A percentile compares a stretch with the other conserved stretches of the same genome.
These are phyloP conservation scores for Pangasianodon gigas DNA, from an alignment of 2,113 vertebrate genomes.

Conservation along the genomic window DNA sequence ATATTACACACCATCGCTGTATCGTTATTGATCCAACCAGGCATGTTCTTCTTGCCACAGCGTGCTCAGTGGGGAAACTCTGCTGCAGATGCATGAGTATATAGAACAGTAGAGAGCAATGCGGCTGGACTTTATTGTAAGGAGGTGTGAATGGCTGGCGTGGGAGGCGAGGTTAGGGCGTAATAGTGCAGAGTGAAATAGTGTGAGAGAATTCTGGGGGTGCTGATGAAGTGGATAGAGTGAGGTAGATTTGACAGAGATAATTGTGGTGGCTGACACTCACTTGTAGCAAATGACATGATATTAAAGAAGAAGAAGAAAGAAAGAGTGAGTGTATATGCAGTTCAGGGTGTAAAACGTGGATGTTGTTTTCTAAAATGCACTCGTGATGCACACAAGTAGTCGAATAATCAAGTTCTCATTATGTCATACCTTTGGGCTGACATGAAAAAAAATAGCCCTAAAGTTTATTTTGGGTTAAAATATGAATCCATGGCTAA, in stretches of 20 bases:
- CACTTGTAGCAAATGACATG: constrained; percentile 15
- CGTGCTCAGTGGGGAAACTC: constrained; percentile 33
- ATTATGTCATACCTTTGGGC: not conserved
- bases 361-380: not conserved
- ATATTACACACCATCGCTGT: constrained; percentile 65
- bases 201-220: not conserved
- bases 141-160: constrained; percentile 6
- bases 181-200: constrained; percentile 31
- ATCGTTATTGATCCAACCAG: constrained; percentile 66
- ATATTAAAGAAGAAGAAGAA: not conserved
- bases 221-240: not conserved
- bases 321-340: not conserved
- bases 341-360: not conserved
- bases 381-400: not conserved
- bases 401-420: not conserved
- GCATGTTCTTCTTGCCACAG: constrained; percentile 43
- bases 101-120: constrained; percentile 9
- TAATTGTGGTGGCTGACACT: constrained; percentile 10
- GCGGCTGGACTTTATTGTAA: not conserved
- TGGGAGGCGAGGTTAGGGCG: not conserved
- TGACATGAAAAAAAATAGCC: not conserved
- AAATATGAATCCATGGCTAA: not conserved
- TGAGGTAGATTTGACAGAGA: not conserved
- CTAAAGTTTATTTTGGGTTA: not conserved
- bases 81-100: constrained; percentile 18